Evolutionary conservation across 1,140 invertebrate species (phyloP).

Genomic region (Drosophila teissieri): DNA sequence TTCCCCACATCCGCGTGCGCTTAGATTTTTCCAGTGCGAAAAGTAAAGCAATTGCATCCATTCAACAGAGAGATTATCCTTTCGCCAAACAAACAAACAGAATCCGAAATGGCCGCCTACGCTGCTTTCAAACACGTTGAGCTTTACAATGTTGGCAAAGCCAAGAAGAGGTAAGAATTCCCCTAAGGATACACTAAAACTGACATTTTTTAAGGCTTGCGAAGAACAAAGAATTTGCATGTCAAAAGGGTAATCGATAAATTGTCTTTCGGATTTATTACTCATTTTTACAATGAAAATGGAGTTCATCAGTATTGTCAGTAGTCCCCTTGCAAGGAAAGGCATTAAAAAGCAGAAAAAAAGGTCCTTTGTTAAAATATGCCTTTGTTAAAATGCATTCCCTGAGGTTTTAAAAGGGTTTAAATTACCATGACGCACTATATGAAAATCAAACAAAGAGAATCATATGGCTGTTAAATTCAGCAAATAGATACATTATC

Average conservation of each 20-base stretch:
- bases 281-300: no score
- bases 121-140: constrained; percentile 89
- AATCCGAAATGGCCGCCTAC: constrained; percentile 87
- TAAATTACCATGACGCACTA: neutral
- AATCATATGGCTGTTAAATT: neutral
- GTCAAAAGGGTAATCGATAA: neutral
- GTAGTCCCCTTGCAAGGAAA: neutral
- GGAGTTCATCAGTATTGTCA: neutral
- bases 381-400: neutral
- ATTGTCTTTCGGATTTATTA: neutral
- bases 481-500: neutral
- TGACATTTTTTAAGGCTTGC: neutral
- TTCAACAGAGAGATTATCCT: constrained; percentile 46
- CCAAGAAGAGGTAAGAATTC: constrained; percentile 88
- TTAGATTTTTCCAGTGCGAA: constrained; percentile 49
- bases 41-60: constrained; percentile 50
- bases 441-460: neutral
- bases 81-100: constrained; percentile 41
- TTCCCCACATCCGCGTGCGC: constrained; percentile 9
- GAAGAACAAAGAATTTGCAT: neutral
- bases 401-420: constrained; percentile 1
- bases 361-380: neutral
- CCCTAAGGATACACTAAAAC: neutral
- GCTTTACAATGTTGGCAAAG: constrained; percentile 89
- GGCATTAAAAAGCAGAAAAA: neutral